Percentiles rank a stretch among this genome's conserved stretches.
These are phyloP conservation scores for Gambelia wislizenii DNA, from an alignment of 2,797 vertebrate species.

Conservation along the genomic window DNA sequence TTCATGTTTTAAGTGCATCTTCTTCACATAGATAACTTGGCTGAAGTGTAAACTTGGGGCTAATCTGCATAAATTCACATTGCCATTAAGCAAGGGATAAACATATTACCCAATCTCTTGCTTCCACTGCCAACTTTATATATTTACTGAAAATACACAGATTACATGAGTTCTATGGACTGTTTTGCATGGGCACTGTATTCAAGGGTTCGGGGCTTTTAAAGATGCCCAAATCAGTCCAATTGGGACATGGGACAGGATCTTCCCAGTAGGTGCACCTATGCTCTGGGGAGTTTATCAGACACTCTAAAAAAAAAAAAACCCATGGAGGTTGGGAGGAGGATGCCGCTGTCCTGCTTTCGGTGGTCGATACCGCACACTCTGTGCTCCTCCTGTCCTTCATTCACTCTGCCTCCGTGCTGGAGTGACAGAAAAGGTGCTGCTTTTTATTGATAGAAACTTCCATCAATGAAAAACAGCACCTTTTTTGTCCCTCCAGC, in stretches of 20 bases:
- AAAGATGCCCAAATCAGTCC: not conserved
- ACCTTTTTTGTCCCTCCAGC: too few relatives aligned
- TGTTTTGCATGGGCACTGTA: not conserved
- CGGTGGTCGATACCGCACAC: too few relatives aligned
- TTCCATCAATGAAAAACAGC: too few relatives aligned
- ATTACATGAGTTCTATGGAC: not conserved
- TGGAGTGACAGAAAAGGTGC: too few relatives aligned
- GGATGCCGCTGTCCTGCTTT: too few relatives aligned
- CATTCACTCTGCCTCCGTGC: too few relatives aligned
- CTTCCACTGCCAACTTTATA: not conserved
- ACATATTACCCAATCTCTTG: not conserved
- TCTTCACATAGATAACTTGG: constrained; percentile 18
- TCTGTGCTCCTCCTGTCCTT: too few relatives aligned
- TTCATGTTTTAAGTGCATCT: constrained; percentile 2
- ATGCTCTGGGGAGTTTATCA: too few relatives aligned
- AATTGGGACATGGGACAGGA: not conserved
- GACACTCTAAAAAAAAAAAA: too few relatives aligned
- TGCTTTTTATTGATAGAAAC: too few relatives aligned
- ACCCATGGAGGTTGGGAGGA: too few relatives aligned
- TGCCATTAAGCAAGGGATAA: not conserved
- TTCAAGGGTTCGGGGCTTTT: not conserved
- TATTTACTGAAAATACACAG: not conserved
- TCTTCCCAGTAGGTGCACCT: too few relatives aligned
- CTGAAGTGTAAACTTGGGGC: not conserved
- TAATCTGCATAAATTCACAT: not conserved